Evolutionary conservation across 2,888 invertebrate genomes (phyloP).

Genomic region (Unio pictorum): DNA sequence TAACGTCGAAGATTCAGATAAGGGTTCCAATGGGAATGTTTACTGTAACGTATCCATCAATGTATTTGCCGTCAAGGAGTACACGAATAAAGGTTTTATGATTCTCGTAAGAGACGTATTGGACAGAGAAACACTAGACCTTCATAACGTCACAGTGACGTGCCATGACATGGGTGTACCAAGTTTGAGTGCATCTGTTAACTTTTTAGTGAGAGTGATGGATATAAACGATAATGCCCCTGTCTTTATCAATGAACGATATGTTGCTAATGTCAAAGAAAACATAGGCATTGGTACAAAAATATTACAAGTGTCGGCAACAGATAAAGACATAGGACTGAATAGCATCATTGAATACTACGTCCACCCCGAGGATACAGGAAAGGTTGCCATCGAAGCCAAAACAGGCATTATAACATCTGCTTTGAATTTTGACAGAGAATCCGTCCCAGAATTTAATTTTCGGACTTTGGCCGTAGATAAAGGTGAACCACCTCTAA

Average conservation of each 20-base stretch:
- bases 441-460: slow-evolving; percentile 18
- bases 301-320: slow-evolving; percentile 87
- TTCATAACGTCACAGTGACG: slow-evolving; percentile 72
- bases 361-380: slow-evolving; percentile 21
- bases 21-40: slow-evolving; percentile 29
- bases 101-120: slow-evolving; percentile 72
- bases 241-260: slow-evolving; percentile 76
- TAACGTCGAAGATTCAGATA: slow-evolving; percentile 33
- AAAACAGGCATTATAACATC: slow-evolving; percentile 40
- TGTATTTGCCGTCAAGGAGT: slow-evolving; percentile 23
- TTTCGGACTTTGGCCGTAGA: slow-evolving; percentile 37
- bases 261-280: slow-evolving; percentile 41
- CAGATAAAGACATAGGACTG: slow-evolving; percentile 77
- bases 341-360: slow-evolving; percentile 44
- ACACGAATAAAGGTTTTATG: slow-evolving; percentile 54
- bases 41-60: slow-evolving; percentile 14
- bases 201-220: slow-evolving; percentile 73
- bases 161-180: slow-evolving; percentile 75
- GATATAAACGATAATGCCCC: slow-evolving; percentile 96
- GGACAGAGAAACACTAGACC: slow-evolving; percentile 51
- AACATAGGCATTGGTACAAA: slow-evolving; percentile 61
- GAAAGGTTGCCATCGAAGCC: slow-evolving; percentile 28
- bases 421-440: slow-evolving; percentile 27
- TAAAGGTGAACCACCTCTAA: slow-evolving; percentile 17
- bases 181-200: slow-evolving; percentile 35